Evolutionary conservation across 2,888 invertebrate genomes (phyloP), one percentile per base, ranked within the genome.

Genomic region (Branchipolynoe longqiensis): DNA sequence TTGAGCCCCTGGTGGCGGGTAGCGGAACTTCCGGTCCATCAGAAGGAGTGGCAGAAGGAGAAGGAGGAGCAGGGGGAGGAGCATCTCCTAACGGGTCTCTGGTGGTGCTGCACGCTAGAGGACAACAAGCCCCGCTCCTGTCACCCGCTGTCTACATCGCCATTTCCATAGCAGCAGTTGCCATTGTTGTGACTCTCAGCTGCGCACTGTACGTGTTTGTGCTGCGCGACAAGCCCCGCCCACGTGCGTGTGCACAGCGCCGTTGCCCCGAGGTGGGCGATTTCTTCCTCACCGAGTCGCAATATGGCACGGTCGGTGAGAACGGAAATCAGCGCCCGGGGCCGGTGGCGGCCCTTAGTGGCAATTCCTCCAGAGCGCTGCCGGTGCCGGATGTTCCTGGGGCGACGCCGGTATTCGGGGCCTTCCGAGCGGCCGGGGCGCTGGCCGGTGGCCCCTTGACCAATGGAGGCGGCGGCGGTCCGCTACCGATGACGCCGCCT

Each of bases 131-230:
- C 18, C 38, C 69, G 14, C 18, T 69, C 6, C 33, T 69, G 12
- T 38, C 69, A 22, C 36, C 69, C n/a, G 69, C n/a, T 69, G 38
- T 69, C 38, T 69, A 69, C n/a, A 25, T 69, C 36, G 69, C 69
- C 22, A 38, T 69, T n/a, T 36, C 69, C 38, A 69, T 69, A 12
- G 69, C 69, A n/a, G 38, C 69, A 2, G 69, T 69, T 33, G 69
- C 38, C 22, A 69, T 69, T 38, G 36, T 69, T 22, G 69, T 69
- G 14, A 69, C 69, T 2, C 38, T 69, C 0, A 38, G 33, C 14
- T 69, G 69, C n/a, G 69, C 69, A 3, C 14, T 69, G 1, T 69
- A 69, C n/a, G 69, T 69, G 22, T 36, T 69, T 22, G 25, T 69
- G 1, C 14, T 69, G 6, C 33, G 69, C 8, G 69, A 69, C 36